A percentile compares a stretch with the other conserved stretches of the same genome.
Conservation (phyloP, 2,797 vertebrate species). For the Heliangelus exortis region DNA sequence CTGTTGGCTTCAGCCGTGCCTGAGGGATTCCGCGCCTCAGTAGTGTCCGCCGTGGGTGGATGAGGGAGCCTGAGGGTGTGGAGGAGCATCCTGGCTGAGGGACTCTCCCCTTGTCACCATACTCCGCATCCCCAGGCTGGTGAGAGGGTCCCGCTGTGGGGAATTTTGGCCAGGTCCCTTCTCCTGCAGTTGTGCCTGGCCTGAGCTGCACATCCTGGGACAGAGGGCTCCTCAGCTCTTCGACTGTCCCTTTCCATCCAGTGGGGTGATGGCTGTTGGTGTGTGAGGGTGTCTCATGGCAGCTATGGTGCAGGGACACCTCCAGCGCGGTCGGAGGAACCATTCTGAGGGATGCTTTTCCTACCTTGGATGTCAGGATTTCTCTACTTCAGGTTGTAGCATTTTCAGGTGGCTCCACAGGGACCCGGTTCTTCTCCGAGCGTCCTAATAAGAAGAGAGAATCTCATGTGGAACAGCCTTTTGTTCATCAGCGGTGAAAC, state of each 20-base stretch:
- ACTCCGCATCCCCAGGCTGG: fast-evolving
- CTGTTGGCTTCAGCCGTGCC: background rate
- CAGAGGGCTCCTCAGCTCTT: background rate
- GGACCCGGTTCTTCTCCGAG: background rate
- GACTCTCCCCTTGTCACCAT: background rate
- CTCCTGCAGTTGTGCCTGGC: background rate
- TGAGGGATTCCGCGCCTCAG: fast-evolving
- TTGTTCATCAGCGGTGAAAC: background rate
- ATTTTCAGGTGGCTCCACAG: background rate
- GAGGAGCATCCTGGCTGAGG: fast-evolving
- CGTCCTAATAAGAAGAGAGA: background rate
- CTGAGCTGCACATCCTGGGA: background rate
- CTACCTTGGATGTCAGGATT: background rate
- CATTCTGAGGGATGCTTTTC: background rate
- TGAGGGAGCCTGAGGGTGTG: fast-evolving
- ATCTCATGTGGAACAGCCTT: background rate
- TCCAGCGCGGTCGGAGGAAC: fast-evolving
- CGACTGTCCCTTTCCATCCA: fast-evolving
- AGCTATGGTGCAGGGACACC: background rate
- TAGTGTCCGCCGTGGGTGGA: fast-evolving
- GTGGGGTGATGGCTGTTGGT: fast-evolving
- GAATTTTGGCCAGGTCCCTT: background rate
- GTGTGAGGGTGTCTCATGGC: background rate
- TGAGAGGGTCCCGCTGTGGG: fast-evolving
- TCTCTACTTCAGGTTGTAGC: background rate